Evolutionary conservation across 2,113 vertebrate species (phyloP), one percentile per base, ranked within the genome.

Genomic region (Phodopus roborovskii): DNA sequence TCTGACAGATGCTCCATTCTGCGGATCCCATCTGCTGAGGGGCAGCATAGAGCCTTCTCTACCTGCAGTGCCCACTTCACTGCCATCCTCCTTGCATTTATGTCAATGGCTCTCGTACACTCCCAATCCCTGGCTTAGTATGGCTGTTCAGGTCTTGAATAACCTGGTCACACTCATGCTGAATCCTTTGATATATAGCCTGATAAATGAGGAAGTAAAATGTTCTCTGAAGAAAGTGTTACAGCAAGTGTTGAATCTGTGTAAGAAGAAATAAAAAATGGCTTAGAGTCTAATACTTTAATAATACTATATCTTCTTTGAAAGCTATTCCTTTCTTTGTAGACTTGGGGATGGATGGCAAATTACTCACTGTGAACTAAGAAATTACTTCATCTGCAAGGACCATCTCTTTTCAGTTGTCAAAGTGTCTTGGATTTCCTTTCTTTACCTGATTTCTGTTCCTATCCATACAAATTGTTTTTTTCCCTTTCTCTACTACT

Each of bases 41-140:
- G 97, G 16, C 74, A 70, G 24, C 60, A 16, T 2, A 92, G 64
- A 48, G 96, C 94, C 6, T 95, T 97, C 24, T 98, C 98, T 7
- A 98, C 96, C 15, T 98, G 96, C 39, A 97, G 95, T 30, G 95
- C 97, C 56, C 98, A 98, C 50, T 95, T 98, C 19, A 94, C 86
- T 0, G 90, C 96, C 58, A 97, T 98, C 42, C 78, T 98, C 3
- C 75, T 97, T 1, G 97, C 90, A 58, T 97, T 94, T 20, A 96
- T 97, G 60, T 95, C 97, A 0, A 94, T 98, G 39, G 95, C 97
- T 39, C 96, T 96, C 36, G 96, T 98, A 45, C 98, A 98, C 45
- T 71, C 94, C 96, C 1, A 96, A 85, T 3, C 95, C 96, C 20
- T 83, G 91, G 93, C 64, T 97, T 20, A 81, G 92, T 96, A 96